Evolutionary conservation across 2,797 vertebrate genomes (phyloP).

Genomic region (Enteromius trimaculatus): DNA sequence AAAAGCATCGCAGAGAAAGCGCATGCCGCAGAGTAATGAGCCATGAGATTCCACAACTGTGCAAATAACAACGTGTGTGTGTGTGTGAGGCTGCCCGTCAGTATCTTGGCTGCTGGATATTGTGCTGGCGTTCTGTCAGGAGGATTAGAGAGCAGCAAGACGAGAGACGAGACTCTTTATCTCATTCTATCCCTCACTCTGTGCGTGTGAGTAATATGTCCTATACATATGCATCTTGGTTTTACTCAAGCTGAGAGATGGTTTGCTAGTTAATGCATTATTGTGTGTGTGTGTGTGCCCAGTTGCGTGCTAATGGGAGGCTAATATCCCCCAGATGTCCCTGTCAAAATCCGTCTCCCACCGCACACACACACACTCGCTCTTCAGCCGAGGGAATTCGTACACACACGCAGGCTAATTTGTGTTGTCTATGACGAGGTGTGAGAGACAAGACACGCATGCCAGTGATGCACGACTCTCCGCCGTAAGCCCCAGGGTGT

Average conservation of each 20-base stretch:
- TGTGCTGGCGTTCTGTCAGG: constrained; percentile 56
- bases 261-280: constrained; percentile 39
- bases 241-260: constrained; percentile 11
- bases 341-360: constrained; percentile 51
- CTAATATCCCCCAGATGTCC: constrained; percentile 64
- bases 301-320: constrained; percentile 60
- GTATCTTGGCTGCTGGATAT: constrained; percentile 56
- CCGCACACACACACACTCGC: constrained; percentile 23
- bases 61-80: constrained; percentile 47
- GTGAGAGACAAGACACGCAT: constrained; percentile 41
- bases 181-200: constrained; percentile 24
- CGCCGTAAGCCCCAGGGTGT: constrained; percentile 41
- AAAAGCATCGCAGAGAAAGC: constrained; percentile 54
- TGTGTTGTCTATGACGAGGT: constrained; percentile 51
- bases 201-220: constrained; percentile 2
- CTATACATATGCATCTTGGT: constrained; percentile 36
- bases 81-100: constrained; percentile 38
- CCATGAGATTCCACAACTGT: constrained; percentile 55
- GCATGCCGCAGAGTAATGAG: constrained; percentile 64
- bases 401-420: constrained; percentile 44
- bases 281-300: constrained; percentile 39
- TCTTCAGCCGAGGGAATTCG: constrained; percentile 22
- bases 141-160: constrained; percentile 65
- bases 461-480: constrained; percentile 36
- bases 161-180: constrained; percentile 52